A percentile compares a stretch with the other conserved stretches of the same genome.
Evolutionary conservation across 2,113 vertebrate species (phyloP).

Genomic region (Elaphurus davidianus): DNA sequence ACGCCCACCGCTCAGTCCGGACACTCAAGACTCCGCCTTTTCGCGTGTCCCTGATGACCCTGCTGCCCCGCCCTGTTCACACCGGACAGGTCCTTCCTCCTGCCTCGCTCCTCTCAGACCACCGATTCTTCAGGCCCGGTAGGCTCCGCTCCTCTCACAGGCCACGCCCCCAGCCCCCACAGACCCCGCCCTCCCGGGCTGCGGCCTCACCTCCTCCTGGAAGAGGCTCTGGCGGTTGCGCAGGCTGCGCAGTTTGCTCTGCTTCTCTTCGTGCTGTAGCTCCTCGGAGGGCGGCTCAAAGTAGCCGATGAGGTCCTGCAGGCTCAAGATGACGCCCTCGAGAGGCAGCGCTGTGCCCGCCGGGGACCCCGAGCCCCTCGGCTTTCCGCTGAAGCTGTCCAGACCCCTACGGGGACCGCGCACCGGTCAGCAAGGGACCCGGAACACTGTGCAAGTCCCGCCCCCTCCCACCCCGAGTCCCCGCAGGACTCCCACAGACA

Average conservation of each 20-base stretch:
- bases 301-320: constrained; percentile 95
- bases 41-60: fast-evolving
- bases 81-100: fast-evolving
- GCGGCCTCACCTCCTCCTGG: constrained; percentile 89
- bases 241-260: constrained; percentile 92
- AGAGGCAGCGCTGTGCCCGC: constrained; percentile 84
- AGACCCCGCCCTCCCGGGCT: fast-evolving
- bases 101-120: not conserved
- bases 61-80: fast-evolving
- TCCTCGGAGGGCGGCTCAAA: constrained; percentile 92
- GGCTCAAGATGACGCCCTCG: constrained; percentile 89
- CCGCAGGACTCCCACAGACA: not conserved
- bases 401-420: constrained; percentile 80
- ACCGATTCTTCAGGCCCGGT: no score
- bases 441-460: not conserved
- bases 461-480: not conserved
- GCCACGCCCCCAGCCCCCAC: fast-evolving
- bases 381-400: constrained; percentile 90
- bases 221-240: constrained; percentile 95
- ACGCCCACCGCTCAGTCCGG: fast-evolving
- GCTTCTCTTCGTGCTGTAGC: constrained; percentile 94
- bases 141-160: not conserved
- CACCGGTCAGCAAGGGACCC: not conserved
- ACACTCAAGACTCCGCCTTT: not conserved
- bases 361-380: constrained; percentile 79